A percentile compares a stretch with the other conserved stretches of the same genome.
Conservation (phyloP, 2,888 invertebrate genomes). For the Tachina lurida region DNA sequence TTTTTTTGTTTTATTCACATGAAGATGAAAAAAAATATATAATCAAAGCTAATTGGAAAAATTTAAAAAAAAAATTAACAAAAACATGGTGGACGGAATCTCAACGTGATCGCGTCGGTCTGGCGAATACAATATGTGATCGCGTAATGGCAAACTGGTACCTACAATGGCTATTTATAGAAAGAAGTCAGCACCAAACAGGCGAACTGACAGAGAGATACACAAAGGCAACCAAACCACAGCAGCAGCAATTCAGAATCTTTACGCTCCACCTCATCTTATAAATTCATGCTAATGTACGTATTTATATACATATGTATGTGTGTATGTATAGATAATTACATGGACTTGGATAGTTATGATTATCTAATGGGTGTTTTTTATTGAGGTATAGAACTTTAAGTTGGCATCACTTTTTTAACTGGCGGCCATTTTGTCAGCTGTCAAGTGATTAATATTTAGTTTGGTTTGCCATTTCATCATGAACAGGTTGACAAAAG, state of each 20-base stretch:
- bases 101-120: conserved; percentile 67
- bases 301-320: not conserved
- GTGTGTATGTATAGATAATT: not conserved
- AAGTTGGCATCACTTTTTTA: too few species aligned
- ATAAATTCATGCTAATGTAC: conserved; percentile 16
- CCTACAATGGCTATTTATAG: conserved; percentile 64
- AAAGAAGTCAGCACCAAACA: conserved; percentile 54
- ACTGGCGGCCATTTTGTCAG: too few species aligned
- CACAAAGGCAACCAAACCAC: conserved; percentile 50
- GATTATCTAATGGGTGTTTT: too few species aligned
- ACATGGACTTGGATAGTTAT: not conserved
- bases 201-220: conserved; percentile 30
- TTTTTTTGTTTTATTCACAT: conserved; percentile 35
- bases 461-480: too few species aligned
- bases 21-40: conserved; percentile 51
- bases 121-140: conserved; percentile 65
- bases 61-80: not conserved
- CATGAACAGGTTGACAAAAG: too few species aligned
- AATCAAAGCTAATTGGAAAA: conserved; percentile 58
- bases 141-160: conserved; percentile 60
- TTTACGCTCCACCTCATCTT: conserved; percentile 71
- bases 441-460: too few species aligned
- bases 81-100: conserved; percentile 57
- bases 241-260: conserved; percentile 66
- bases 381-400: too few species aligned